Percentiles rank a stretch among this genome's conserved stretches.
Conservation (phyloP, 2,113 vertebrate species). For the Campylorhamphus procurvoides region DNA sequence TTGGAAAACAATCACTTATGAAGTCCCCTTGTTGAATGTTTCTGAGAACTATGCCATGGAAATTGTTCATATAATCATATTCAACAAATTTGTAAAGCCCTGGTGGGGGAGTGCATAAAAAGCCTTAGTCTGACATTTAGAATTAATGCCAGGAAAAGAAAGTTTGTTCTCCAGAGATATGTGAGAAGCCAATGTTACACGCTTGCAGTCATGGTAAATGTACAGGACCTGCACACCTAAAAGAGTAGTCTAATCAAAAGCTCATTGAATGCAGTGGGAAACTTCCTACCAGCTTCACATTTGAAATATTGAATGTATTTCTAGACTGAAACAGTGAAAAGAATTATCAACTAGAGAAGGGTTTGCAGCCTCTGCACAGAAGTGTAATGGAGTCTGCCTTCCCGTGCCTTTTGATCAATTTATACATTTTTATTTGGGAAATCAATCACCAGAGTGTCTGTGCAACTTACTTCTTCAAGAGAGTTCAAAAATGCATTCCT, state of each 20-base stretch:
- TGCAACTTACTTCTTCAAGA: not conserved
- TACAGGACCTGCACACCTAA: not conserved
- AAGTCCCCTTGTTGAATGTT: not conserved
- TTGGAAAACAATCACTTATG: not conserved
- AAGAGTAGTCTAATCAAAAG: constrained; percentile 19
- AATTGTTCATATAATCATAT: constrained; percentile 13
- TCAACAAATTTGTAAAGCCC: not conserved
- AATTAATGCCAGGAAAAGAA: not conserved
- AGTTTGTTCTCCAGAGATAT: not conserved
- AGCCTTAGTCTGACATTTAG: not conserved
- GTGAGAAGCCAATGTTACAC: not conserved
- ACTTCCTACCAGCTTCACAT: not conserved
- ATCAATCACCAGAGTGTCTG: not conserved
- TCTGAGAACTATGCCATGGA: not conserved
- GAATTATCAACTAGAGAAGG: not conserved
- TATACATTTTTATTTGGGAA: not conserved
- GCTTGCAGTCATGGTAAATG: not conserved
- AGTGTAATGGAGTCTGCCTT: not conserved
- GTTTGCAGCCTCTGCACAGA: not conserved
- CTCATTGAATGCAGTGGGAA: not conserved
- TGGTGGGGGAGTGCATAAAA: not conserved
- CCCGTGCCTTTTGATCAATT: not conserved
- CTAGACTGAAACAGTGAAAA: not conserved
- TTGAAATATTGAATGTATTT: not conserved
- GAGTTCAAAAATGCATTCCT: not conserved